phyloP scores from a whole-genome alignment of 2,797 vertebrate species.

The Sphenopsis melanotis region DNA sequence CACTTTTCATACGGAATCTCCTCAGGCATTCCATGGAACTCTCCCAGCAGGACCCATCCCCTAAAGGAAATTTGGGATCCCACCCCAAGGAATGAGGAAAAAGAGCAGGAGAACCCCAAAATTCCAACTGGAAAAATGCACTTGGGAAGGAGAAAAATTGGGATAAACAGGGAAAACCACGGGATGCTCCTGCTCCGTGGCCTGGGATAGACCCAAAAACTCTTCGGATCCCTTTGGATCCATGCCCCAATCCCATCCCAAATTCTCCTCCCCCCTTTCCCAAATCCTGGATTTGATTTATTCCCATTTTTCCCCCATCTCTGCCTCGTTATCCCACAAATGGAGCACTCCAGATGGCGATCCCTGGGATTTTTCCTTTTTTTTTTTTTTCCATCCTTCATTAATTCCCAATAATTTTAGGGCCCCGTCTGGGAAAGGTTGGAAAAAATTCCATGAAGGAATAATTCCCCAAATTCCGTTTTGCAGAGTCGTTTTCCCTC shows the following conservation, averaged over 20 bases:
- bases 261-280: background rate
- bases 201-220: background rate
- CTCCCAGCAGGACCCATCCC: background rate
- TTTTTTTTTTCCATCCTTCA: background rate
- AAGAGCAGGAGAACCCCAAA: background rate
- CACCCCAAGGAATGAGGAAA: background rate
- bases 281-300: background rate
- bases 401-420: background rate
- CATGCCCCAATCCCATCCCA: background rate
- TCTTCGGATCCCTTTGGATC: background rate
- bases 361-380: background rate
- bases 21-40: too few relatives aligned
- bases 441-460: background rate
- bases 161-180: background rate
- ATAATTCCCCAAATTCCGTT: background rate
- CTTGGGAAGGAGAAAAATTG: background rate
- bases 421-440: background rate
- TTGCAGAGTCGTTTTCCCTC: background rate
- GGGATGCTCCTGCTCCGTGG: background rate
- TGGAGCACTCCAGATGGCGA: background rate
- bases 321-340: background rate
- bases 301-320: background rate
- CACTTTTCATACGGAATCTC: background rate
- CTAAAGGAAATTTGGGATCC: background rate
- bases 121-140: accelerated